Base-by-base conservation (phyloP, 2,797 vertebrate genomes). In the Ammospiza maritima region DNA sequence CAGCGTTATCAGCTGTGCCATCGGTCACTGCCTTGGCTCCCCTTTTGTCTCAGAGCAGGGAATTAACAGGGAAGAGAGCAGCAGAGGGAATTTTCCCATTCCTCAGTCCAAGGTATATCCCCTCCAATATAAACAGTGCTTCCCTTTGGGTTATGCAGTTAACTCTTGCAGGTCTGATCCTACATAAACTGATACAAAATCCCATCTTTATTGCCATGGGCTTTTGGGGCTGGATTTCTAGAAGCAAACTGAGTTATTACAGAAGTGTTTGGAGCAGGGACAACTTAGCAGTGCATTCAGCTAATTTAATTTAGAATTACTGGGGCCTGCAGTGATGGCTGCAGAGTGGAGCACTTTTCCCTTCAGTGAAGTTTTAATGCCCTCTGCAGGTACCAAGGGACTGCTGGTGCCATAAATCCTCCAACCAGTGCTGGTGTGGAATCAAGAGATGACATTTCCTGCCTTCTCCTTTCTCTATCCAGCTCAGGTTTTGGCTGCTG, bases 371-470 rank as follows among this genome's bases (percentile, higher is more conserved):
- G 88, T 95, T 93, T 92, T 80, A 89, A 95, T 95, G 93, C 95
- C 97, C 91, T 95, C 94, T 97, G 92, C 93, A 97, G 95, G 74
- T 44, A 91, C 91, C 94, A 86, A 78, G 83, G 81, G 74, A 75
- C 72, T 73, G 47, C 61, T 87, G 40, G 50, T 57, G 51, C 38
- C 5, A 1, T 72, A 89, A 94, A 83, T 81, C 67, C 66, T 82
- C 51, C 30, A 36, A 1, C 8, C 32, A 57, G 25, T 17, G 34
- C 47, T 58, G 34, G 2, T 13, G 30, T 29, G 61, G 73, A 89
- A 51, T 85, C 18, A 27, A 47, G 27, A 61, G n/a, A 50, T 30
- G 27, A 16, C 38, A 65, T 85, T 36, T 85, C 25, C 66, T 89
- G 40, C 61, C 18, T 38, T 65, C 60, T 56, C 69, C 60, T 10